Evolutionary conservation across 2,113 vertebrate species (phyloP).

Genomic region (Onychostruthus taczanowskii): DNA sequence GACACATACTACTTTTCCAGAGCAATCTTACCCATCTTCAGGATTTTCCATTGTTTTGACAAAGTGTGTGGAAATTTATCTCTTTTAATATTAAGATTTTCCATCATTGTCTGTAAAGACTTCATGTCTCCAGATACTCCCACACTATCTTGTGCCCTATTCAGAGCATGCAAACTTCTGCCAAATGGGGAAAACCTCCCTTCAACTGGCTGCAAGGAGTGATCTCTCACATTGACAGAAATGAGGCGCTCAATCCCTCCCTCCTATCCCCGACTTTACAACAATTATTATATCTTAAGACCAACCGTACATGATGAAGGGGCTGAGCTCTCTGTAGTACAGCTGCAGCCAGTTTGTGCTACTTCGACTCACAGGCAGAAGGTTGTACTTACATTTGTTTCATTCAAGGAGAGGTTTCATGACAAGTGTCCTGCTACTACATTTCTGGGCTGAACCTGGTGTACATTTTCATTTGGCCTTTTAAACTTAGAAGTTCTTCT

Average conservation of each 20-base stretch:
- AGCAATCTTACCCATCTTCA: neutral
- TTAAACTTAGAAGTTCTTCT: neutral
- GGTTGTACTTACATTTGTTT: neutral
- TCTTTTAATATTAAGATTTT: neutral
- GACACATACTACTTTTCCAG: neutral
- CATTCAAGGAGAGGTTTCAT: neutral
- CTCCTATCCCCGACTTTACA: neutral
- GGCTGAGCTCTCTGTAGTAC: neutral
- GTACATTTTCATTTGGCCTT: neutral
- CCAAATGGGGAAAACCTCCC: neutral
- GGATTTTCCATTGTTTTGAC: neutral
- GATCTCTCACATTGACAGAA: neutral
- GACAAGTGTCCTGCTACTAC: neutral
- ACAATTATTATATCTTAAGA: neutral
- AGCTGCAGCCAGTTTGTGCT: neutral
- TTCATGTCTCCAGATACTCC: neutral
- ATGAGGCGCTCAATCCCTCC: neutral
- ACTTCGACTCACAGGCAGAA: neutral
- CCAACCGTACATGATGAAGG: neutral
- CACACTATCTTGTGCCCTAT: neutral
- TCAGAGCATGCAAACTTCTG: neutral
- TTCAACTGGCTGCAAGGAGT: fast-evolving
- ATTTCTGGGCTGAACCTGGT: neutral
- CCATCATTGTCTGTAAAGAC: neutral
- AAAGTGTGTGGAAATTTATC: neutral